Conservation (phyloP, 2,113 vertebrate species). For the Danionella cerebrum region DNA sequence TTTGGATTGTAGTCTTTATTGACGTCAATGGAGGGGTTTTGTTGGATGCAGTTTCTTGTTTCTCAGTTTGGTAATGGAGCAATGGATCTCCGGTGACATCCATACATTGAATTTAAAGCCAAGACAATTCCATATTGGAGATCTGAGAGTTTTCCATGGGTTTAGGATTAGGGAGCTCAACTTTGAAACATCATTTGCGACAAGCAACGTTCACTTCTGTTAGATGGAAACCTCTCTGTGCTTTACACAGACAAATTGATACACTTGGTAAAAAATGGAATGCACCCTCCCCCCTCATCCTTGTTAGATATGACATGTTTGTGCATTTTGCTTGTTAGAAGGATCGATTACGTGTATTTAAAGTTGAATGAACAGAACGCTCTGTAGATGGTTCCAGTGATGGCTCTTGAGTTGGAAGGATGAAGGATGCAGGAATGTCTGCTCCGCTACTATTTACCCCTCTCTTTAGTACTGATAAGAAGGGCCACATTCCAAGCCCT, state of each 20-base stretch:
- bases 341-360: background rate
- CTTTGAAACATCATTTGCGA: background rate
- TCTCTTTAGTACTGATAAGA: conserved; percentile 58
- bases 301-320: too few species aligned
- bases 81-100: background rate
- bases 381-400: background rate
- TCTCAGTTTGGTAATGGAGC: background rate
- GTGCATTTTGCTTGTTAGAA: too few species aligned
- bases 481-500: conserved; percentile 56
- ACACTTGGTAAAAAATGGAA: too few species aligned
- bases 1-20: background rate
- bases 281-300: too few species aligned
- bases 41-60: background rate
- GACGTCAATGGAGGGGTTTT: conserved; percentile 1
- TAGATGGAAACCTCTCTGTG: background rate
- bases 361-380: background rate
- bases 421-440: conserved; percentile 3
- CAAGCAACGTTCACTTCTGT: background rate
- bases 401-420: conserved; percentile 6
- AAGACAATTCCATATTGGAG: background rate
- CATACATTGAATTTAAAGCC: background rate
- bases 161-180: background rate
- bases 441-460: conserved; percentile 16
- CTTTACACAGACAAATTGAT: too few species aligned
- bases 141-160: conserved; percentile 1